Base-by-base conservation (phyloP, 2,888 invertebrate species). In the Lepas anatifera region DNA sequence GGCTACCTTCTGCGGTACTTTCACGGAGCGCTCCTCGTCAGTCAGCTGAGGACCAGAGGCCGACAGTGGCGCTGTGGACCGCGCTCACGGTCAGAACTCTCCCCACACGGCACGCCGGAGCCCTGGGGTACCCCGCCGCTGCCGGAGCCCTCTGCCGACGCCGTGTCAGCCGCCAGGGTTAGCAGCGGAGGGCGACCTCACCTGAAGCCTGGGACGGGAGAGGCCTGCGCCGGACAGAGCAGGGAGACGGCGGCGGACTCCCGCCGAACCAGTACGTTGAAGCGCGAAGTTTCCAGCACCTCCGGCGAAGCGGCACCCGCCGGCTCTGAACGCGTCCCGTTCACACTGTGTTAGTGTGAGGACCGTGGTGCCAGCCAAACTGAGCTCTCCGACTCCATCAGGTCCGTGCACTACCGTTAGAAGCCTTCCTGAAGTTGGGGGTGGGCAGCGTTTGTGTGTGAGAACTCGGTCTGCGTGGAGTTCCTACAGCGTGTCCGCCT, bases 221-320 rank as follows among this genome's bases (percentile, higher is more conserved):
- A 68, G 8, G 69, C 73, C 69, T 74, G 74, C n/a, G 71, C 74
- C 37, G 71, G 73, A 68, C 74, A 74, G 58, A 69, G 63, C 16
- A 74, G 70, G 10, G 73, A 64, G 39, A 74, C 69, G 32, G 71
- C 50, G 29, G 63, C 39, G 25, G 68, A 52, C 0, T 64, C 69
- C 3, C 52, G 67, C 39, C 58, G 58, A 6, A 10, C 27, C 16
- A 58, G 58, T 22, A 18, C 58, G 6, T 32, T 32, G 58, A 32
- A 58, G 3, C 32, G 58, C 18, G 58, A 27, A 2, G 6, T 32
- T 22, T 58, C 58, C 6, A 25, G 18, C 29, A 58, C 58, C 32
- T 13, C 32, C 0, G 58, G 58, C 29, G 58, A 18, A 2, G 32
- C 16, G 29, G 58, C 58, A 18, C 58, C 32, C 18, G 58, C 58